These are phyloP conservation scores for Syrmaticus mikado DNA, from an alignment of 2,113 vertebrate genomes.

Conservation along the genomic window DNA sequence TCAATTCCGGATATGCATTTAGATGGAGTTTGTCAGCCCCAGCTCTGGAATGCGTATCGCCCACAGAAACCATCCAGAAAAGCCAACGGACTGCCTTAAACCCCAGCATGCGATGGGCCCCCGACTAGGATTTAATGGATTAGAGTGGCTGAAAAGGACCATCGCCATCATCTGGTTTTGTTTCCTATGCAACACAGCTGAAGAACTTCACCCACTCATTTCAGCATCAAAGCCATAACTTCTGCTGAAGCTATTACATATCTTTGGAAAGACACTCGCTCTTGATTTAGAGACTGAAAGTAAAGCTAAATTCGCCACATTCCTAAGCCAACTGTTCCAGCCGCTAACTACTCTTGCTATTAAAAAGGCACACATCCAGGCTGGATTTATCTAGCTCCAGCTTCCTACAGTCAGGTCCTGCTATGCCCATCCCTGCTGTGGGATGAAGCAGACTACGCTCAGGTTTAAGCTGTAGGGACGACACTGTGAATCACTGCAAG, in stretches of 20 bases:
- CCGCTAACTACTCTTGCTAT: conserved; percentile 35
- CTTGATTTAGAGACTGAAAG: conserved; percentile 63
- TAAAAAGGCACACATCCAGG: conserved; percentile 31
- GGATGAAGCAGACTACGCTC: background rate
- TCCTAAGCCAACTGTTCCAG: conserved; percentile 53
- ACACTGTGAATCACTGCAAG: background rate
- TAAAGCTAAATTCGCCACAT: conserved; percentile 9
- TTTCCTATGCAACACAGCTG: conserved; percentile 51
- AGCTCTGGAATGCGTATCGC: background rate
- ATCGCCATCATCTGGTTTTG: conserved; percentile 50
- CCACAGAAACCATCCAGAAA: conserved; percentile 39
- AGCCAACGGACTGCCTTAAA: conserved; percentile 18
- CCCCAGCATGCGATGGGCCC: background rate
- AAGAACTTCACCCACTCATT: conserved; percentile 61
- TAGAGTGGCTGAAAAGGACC: conserved; percentile 48
- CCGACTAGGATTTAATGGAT: conserved; percentile 62
- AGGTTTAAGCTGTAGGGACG: background rate
- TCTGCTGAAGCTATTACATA: conserved; percentile 39
- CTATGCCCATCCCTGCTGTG: fast-evolving
- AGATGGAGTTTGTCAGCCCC: conserved; percentile 28
- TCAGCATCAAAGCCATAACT: conserved; percentile 53
- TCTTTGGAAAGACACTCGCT: conserved; percentile 37
- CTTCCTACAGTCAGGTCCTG: background rate
- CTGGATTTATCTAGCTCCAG: background rate
- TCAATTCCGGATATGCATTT: conserved; percentile 16